phyloP scores from a whole-genome alignment of 1,140 invertebrate species.

The Cherax destructor region DNA sequence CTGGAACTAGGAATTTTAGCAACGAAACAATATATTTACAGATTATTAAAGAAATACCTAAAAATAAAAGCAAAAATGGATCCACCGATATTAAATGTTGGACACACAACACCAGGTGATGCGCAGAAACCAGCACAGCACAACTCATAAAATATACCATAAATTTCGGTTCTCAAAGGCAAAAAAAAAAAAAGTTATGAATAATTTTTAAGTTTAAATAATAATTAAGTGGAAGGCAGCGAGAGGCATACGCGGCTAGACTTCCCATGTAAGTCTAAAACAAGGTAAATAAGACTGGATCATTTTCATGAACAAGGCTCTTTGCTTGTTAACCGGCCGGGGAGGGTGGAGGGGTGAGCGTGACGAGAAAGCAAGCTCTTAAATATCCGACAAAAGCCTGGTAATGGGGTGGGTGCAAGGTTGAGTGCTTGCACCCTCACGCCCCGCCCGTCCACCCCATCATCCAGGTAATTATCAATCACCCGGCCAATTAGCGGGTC shows the following conservation, averaged over 20 bases:
- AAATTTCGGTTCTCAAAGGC: too few species aligned
- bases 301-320: not conserved
- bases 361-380: conserved; percentile 24
- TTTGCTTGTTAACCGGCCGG: not conserved
- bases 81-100: too few species aligned
- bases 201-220: too few species aligned
- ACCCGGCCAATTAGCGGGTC: conserved; percentile 50
- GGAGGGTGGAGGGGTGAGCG: not conserved
- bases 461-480: conserved; percentile 59
- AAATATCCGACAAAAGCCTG: conserved; percentile 30
- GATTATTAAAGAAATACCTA: too few species aligned
- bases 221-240: too few species aligned
- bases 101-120: too few species aligned
- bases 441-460: conserved; percentile 32
- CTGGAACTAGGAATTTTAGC: too few species aligned
- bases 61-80: too few species aligned
- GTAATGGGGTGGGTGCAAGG: conserved; percentile 40
- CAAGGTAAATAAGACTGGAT: not conserved
- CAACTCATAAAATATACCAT: too few species aligned
- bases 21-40: too few species aligned
- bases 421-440: conserved; percentile 34
- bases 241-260: not conserved
- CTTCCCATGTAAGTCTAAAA: not conserved
- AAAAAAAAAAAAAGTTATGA: too few species aligned
- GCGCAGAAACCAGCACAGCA: too few species aligned